These are phyloP conservation scores for Dendrocincla tyrannina DNA, from an alignment of 2,797 vertebrate species.

Conservation along the genomic window DNA sequence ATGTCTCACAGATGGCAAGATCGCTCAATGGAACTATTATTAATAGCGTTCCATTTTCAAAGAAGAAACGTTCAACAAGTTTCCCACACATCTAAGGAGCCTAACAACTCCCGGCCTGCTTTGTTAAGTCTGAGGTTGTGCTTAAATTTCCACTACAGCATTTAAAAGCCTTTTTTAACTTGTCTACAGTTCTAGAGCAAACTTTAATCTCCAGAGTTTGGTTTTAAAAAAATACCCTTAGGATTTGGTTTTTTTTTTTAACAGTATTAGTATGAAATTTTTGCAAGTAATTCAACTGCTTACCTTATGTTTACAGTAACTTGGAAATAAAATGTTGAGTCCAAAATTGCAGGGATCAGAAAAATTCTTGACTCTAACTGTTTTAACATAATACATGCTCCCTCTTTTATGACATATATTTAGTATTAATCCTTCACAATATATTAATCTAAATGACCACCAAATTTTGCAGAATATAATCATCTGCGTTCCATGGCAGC, in stretches of 20 bases:
- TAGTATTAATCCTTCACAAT: not conserved
- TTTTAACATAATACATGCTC: not conserved
- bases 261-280: not conserved
- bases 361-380: not conserved
- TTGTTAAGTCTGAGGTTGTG: conserved; percentile 57
- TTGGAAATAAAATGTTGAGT: conserved; percentile 2
- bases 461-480: not conserved
- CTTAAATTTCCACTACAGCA: conserved; percentile 43
- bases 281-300: not conserved
- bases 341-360: not conserved
- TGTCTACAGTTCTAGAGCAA: conserved; percentile 26
- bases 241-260: not conserved
- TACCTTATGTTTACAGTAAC: conserved; percentile 23
- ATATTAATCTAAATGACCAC: not conserved
- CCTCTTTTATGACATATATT: not conserved
- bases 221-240: not conserved
- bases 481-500: not conserved
- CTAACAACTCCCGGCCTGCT: conserved; percentile 62
- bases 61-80: conserved; percentile 82
- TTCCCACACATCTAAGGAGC: conserved; percentile 74
- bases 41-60: conserved; percentile 87
- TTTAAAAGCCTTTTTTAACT: conserved; percentile 55
- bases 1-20: conserved; percentile 99
- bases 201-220: not conserved
- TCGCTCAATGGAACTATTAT: conserved; percentile 99